Base-by-base conservation (phyloP, 2,888 invertebrate species). In the Trichopria drosophilae region DNA sequence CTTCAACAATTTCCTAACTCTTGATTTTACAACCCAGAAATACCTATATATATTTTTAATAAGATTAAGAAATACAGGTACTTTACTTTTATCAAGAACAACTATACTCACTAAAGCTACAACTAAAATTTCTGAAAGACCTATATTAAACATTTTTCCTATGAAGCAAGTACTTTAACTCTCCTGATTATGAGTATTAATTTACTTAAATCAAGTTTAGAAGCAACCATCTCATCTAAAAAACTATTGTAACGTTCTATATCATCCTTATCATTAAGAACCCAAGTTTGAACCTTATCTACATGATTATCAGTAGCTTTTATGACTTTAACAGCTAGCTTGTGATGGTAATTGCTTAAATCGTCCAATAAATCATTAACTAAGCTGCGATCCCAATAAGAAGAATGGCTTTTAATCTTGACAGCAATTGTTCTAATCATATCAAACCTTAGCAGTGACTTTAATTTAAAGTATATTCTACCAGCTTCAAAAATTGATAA, bases 321-420 rank as follows among this genome's bases (percentile, higher is more conserved):
- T 42, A 42, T 42, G 42, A 42, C 42, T 42, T 42, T 42, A 42
- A 42, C 42, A 42, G 42, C 22, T 42, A 42, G 42, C 42, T 42
- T 42, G 42, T 42, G 42, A 42, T 42, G 42, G 42, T 42, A 42
- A 31, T 42, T 42, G 42, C 42, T 42, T 42, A 42, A 42, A 42
- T 42, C 42, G 42, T 42, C 42, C 42, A 42, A 42, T 42, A 42
- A 42, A 42, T 42, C 42, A 42, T 42, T 42, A 42, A 42, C 42
- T 42, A 42, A 42, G 42, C 42, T 42, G 42, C 42, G 42, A 42
- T 42, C 42, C 42, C 42, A 42, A 42, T 42, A 42, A 42, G 42
- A 42, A 42, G 42, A 42, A 32, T 32, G 31, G 42, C 42, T 42
- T 42, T 42, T 42, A 31, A 42, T 42, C 42, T 42, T 42, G 42